phyloP scores from a whole-genome alignment of 2,888 invertebrate genomes.

The Automeris io region DNA sequence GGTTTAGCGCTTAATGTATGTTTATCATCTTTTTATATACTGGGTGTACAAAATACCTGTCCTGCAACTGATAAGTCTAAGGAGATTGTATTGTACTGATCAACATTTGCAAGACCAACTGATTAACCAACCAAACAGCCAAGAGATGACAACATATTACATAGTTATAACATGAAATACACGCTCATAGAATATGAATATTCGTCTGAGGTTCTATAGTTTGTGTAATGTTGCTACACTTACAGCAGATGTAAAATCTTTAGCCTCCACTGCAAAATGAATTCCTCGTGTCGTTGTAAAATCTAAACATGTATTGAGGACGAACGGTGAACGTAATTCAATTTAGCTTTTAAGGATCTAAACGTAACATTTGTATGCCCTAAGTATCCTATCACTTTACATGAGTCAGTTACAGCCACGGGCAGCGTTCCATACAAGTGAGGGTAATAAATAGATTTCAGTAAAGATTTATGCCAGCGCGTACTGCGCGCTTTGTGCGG shows the following conservation, averaged over 20 bases:
- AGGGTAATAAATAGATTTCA: constrained; percentile 75
- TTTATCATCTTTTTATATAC: no score
- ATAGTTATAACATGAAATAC: no score
- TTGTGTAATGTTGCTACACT: no score
- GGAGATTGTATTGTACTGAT: no score
- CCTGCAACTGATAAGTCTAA: no score
- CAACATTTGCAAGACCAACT: no score
- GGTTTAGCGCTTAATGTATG: no score
- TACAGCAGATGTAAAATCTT: constrained; percentile 16
- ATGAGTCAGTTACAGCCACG: constrained; percentile 32
- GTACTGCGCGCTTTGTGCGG: constrained; percentile 53
- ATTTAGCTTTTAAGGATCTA: constrained; percentile 41
- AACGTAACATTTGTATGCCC: constrained; percentile 39
- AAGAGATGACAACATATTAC: no score
- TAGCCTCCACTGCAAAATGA: constrained; percentile 20
- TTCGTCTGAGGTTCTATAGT: no score
- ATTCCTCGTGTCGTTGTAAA: constrained; percentile 24
- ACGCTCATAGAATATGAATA: no score
- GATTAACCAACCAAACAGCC: no score
- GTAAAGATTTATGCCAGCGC: constrained; percentile 56
- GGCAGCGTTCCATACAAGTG: constrained; percentile 57
- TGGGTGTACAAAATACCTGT: no score
- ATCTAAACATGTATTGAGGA: constrained; percentile 28
- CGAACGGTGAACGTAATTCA: constrained; percentile 32
- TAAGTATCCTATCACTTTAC: constrained; percentile 40